These are phyloP conservation scores for Periplaneta americana DNA, from an alignment of 1,140 invertebrate genomes.

Conservation along the genomic window DNA sequence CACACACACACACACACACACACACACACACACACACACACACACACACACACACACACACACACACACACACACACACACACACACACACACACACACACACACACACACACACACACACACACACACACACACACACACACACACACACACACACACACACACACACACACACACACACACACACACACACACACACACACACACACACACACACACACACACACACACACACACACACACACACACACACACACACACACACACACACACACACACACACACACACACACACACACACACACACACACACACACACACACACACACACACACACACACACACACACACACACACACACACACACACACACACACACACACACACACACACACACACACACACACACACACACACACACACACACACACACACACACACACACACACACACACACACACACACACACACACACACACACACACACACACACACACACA, in stretches of 20 bases:
- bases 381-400: constrained; percentile 22
- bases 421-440: constrained; percentile 22
- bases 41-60: constrained; percentile 22
- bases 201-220: constrained; percentile 22
- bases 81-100: constrained; percentile 22
- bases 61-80: constrained; percentile 22
- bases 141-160: constrained; percentile 22
- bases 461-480: constrained; percentile 22
- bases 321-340: constrained; percentile 22
- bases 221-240: constrained; percentile 22
- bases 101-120: constrained; percentile 21
- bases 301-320: constrained; percentile 21
- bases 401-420: constrained; percentile 22
- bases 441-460: constrained; percentile 22
- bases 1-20: constrained; percentile 22
- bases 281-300: constrained; percentile 22
- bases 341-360: constrained; percentile 22
- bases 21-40: constrained; percentile 22
- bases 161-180: constrained; percentile 22
- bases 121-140: constrained; percentile 22
- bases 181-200: constrained; percentile 22
- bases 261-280: constrained; percentile 22
- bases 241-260: constrained; percentile 22
- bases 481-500: constrained; percentile 22
- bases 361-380: constrained; percentile 22